These are phyloP conservation scores for Nomada ferruginata DNA, from an alignment of 2,888 invertebrate species.

Conservation along the genomic window DNA sequence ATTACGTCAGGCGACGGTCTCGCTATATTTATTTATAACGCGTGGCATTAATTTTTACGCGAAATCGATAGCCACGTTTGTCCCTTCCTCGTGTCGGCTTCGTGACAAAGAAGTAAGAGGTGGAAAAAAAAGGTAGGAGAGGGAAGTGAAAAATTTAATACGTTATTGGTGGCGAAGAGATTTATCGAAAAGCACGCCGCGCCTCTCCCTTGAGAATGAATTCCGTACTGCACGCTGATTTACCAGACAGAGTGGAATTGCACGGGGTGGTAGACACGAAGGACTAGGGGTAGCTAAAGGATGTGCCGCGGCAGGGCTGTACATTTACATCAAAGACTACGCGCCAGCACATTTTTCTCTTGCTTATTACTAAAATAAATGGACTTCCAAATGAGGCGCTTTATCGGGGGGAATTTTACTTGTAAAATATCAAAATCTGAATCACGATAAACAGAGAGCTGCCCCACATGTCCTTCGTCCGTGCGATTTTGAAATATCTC, in stretches of 20 bases:
- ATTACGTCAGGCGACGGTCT: conserved; percentile 27
- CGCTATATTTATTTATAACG: conserved; percentile 50
- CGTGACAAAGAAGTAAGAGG: not conserved
- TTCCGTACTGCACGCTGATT: conserved; percentile 55
- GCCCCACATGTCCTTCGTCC: not conserved
- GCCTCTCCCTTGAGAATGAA: conserved; percentile 59
- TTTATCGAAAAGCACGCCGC: conserved; percentile 64
- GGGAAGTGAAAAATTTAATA: conserved; percentile 34
- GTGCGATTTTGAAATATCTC: conserved; percentile 6
- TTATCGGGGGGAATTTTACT: conserved; percentile 48
- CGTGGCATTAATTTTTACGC: conserved; percentile 44
- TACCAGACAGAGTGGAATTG: conserved; percentile 63
- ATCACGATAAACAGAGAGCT: conserved; percentile 1
- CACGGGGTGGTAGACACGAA: conserved; percentile 54
- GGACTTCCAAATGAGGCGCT: conserved; percentile 55
- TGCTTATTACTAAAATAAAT: conserved; percentile 59
- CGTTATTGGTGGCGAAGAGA: conserved; percentile 55
- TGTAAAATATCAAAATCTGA: conserved; percentile 40
- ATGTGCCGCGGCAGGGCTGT: conserved; percentile 49
- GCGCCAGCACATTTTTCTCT: conserved; percentile 37
- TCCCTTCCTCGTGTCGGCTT: not conserved
- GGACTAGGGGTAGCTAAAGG: conserved; percentile 52
- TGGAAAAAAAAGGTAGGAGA: not conserved
- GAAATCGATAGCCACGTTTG: conserved; percentile 43
- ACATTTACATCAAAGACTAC: conserved; percentile 53